A percentile compares a stretch with the other conserved stretches of the same genome.
Evolutionary conservation across 2,797 vertebrate species (phyloP).

Genomic region (Poeciliopsis presidionis): DNA sequence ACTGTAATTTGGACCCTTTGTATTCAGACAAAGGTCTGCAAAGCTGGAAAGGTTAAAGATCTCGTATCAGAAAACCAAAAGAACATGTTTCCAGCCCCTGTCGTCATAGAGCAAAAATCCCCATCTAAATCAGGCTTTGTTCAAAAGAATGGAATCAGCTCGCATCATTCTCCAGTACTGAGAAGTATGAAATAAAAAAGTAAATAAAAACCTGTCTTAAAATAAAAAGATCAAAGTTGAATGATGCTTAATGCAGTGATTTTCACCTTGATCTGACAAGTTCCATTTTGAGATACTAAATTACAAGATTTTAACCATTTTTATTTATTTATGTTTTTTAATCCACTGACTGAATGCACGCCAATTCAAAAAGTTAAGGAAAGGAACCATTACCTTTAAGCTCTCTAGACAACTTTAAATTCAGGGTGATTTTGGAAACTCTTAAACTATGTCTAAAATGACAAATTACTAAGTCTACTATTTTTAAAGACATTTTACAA

Average conservation of each 20-base stretch:
- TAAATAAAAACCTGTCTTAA: background rate
- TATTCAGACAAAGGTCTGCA: conserved; percentile 7
- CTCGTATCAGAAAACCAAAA: background rate
- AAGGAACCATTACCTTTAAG: background rate
- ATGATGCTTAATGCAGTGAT: background rate
- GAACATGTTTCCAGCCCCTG: background rate
- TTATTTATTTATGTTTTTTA: background rate
- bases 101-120: background rate
- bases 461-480: background rate
- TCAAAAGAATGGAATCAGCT: background rate
- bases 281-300: background rate
- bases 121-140: background rate
- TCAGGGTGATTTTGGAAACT: background rate
- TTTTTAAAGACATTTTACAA: background rate
- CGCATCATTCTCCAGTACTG: background rate
- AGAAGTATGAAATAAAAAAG: background rate
- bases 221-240: background rate
- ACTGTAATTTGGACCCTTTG: conserved; percentile 42
- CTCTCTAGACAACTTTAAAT: background rate
- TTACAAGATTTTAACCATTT: background rate
- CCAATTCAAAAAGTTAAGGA: background rate
- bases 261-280: background rate
- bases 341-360: background rate
- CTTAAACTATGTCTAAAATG: background rate
- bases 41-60: background rate